phyloP scores from a whole-genome alignment of 2,797 vertebrate species.

The Rhynchotus rufescens region DNA sequence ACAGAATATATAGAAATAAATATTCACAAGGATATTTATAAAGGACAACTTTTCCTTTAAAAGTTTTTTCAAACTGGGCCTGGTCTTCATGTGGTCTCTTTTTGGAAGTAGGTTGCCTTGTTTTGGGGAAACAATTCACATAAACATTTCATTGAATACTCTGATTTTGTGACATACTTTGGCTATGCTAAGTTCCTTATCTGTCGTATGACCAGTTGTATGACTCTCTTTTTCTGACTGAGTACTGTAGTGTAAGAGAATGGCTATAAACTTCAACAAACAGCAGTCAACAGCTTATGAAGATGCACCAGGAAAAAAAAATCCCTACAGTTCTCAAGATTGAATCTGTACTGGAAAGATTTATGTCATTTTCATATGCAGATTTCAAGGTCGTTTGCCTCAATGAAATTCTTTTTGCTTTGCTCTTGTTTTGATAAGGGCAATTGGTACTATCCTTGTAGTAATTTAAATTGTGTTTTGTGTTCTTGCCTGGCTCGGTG shows the following conservation, averaged over 20 bases:
- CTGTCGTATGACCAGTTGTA: background rate
- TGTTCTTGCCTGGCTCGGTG: background rate
- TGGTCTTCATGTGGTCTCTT: background rate
- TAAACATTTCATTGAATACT: background rate
- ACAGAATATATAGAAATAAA: background rate
- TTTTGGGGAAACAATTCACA: background rate
- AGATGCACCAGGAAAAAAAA: slow-evolving; percentile 15
- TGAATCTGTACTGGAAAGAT: slow-evolving; percentile 29
- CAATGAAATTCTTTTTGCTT: background rate
- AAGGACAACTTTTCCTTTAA: background rate
- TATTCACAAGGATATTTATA: background rate
- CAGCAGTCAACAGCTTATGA: background rate
- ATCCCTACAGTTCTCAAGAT: background rate
- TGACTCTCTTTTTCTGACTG: background rate
- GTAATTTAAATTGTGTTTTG: background rate
- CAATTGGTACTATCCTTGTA: background rate
- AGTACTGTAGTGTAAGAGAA: background rate
- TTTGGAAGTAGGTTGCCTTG: background rate
- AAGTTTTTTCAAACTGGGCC: background rate
- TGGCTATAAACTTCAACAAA: background rate
- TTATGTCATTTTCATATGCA: background rate
- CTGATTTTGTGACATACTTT: background rate
- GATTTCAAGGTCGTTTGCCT: slow-evolving; percentile 35
- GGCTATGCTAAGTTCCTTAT: background rate
- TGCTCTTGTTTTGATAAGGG: background rate